Base-by-base conservation (phyloP, 2,888 invertebrate genomes). In the Aspidiotus rigidus region DNA sequence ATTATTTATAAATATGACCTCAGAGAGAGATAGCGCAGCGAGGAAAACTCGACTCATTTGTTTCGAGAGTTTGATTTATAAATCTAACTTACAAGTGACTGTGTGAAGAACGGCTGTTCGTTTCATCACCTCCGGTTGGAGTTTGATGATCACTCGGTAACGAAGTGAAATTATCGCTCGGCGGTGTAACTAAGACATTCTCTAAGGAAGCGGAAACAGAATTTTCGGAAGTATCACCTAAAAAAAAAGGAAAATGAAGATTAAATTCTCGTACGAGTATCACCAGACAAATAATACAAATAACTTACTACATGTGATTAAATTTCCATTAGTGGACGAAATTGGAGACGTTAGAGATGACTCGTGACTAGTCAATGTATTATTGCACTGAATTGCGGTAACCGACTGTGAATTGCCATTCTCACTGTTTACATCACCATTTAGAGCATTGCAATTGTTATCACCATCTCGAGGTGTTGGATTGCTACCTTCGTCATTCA, bases 331-430 rank as follows among this genome's bases (percentile, higher is more conserved):
- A 17, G 44, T 59, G 28, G 59, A 44, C 41, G 64, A 55, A 13
- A 59, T 56, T 15, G 66, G 56, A 44, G 59, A 17, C 15, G 62
- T 42, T 39, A 59, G 49, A 49, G 16, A 59, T n/a, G 66, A 66
- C 41, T 66, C 66, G 66, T 66, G 66, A 66, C 66, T 66, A 66
- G 66, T 59, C 66, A 66, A 66, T 44, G 39, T 40, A 56, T 16
- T 64, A 66, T 66, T 66, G 66, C 66, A 66, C 60, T 66, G 66
- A 59, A 49, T 44, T 17, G 44, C 15, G 66, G 66, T 66, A 66
- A 66, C 66, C 60, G 59, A 13, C 41, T 28, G 59, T 49, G 59
- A 66, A n/a, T 41, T 44, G 42, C 62, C 44, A 59, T 53, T 44
- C 15, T 57, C 66, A 49, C 49, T 59, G 49, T 13, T 41, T 44